Base-by-base conservation (phyloP, 2,113 vertebrate species). In the Scopus umbretta region DNA sequence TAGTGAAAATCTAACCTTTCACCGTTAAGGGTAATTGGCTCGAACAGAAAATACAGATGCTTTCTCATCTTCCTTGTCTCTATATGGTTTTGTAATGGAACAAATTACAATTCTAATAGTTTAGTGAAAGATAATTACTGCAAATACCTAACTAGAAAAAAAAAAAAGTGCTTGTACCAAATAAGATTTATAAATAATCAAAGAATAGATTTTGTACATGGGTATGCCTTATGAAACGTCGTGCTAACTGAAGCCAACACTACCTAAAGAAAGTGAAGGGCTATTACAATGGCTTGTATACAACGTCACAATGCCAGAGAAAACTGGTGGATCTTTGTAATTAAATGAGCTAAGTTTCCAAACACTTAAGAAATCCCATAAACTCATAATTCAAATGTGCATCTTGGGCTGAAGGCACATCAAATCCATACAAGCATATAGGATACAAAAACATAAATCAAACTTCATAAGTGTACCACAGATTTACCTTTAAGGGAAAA, bases 181-280 rank as follows among this genome's bases (percentile, higher is more conserved):
- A 40, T 40, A 68, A 76, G 7, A 67, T 19, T 47, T 55, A 7
- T 6, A 74, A 58, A 40, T 42, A 70, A 58, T 23, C 13, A 43
- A 75, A 78, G 3, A 52, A 53, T 53, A 30, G 4, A 7, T 59
- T 65, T 74, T 67, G 27, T 27, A 23, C 7, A 32, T 7, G 9
- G 53, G 9, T 16, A 19, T 19, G 65, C 3, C 4, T 74, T 52
- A 50, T 7, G 32, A 62, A 76, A 29, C 0, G 0, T 21, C 5
- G 19, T 22, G 3, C 2, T 58, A 84, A 36, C 16, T 47, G 25
- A 14, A 90, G 30, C 23, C 4, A 88, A 14, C 4, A 40, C 25
- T 56, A 65, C 6, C 14, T 65, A 20, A 55, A 86, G 22, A 20
- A 72, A 84, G 6, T 12, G 18, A 89, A 62, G 2, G 11, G 6